Evolutionary conservation across 2,797 vertebrate species (phyloP).

Genomic region (Rousettus madagascariensis): DNA sequence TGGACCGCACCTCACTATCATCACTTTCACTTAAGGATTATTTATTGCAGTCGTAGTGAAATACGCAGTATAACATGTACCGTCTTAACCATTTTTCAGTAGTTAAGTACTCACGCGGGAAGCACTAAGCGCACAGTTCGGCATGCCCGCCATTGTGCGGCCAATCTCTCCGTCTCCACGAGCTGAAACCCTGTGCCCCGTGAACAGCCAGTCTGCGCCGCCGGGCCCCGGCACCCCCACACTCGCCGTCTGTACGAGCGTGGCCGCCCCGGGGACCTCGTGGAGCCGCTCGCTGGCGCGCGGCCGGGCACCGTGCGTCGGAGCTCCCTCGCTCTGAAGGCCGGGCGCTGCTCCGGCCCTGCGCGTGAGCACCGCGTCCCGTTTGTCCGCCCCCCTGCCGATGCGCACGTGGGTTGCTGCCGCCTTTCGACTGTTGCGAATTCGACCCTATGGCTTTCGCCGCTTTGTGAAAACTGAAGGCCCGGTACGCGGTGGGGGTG

Average conservation of each 20-base stretch:
- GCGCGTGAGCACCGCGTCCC: neutral
- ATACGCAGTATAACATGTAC: neutral
- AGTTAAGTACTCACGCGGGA: neutral
- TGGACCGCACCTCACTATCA: neutral
- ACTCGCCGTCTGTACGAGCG: neutral
- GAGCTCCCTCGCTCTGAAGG: neutral
- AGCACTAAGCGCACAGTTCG: no score
- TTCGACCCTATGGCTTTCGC: neutral
- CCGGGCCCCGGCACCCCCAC: neutral
- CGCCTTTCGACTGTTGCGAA: neutral
- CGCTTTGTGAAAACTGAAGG: neutral
- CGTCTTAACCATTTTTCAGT: neutral
- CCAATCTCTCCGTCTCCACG: neutral
- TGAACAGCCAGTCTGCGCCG: neutral
- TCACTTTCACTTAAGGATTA: neutral
- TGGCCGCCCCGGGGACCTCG: neutral
- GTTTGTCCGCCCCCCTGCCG: neutral
- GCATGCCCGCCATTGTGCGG: no score
- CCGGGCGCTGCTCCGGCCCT: neutral
- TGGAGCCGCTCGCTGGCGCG: no score
- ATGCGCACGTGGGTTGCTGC: neutral
- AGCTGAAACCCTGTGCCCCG: neutral
- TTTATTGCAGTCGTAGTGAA: neutral
- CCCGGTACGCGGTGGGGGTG: rapidly evolving
- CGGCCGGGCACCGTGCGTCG: neutral